These are phyloP conservation scores for Tenthredo amoena DNA, from an alignment of 2,888 invertebrate species.

Conservation along the genomic window DNA sequence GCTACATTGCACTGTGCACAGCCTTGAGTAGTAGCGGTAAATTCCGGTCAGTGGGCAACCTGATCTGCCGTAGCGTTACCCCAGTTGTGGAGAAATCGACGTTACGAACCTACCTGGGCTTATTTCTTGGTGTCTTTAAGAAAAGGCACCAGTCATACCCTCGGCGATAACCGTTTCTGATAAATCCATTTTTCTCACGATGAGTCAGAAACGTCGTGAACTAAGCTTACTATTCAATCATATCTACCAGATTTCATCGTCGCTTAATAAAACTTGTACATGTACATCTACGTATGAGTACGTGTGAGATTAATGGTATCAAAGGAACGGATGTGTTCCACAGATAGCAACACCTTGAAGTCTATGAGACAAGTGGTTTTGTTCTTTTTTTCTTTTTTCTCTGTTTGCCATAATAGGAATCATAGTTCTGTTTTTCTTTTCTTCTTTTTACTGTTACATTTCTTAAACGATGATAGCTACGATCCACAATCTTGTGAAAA, in stretches of 20 bases:
- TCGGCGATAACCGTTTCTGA: not conserved
- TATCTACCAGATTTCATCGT: not conserved
- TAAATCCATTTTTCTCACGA: not conserved
- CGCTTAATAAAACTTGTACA: not conserved
- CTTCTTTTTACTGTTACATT: not conserved
- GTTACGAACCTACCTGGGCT: constrained; percentile 44
- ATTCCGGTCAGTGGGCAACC: constrained; percentile 70
- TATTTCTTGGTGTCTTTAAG: not conserved
- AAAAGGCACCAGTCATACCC: not conserved
- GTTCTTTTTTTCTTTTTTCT: not conserved
- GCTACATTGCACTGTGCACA: not conserved
- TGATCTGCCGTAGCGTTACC: constrained; percentile 72
- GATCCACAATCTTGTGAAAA: not conserved
- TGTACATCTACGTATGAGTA: not conserved
- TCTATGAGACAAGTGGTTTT: not conserved
- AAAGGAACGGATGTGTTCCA: not conserved
- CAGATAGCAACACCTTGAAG: not conserved
- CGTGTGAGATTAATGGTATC: not conserved
- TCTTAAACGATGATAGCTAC: not conserved
- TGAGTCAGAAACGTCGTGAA: not conserved
- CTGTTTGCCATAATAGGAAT: not conserved
- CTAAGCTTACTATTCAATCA: not conserved
- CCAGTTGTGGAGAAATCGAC: constrained; percentile 72
- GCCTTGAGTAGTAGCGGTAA: constrained; percentile 63
- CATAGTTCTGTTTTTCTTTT: not conserved